Evolutionary conservation across 2,113 vertebrate genomes (phyloP).

Genomic region (Lipotes vexillifer): DNA sequence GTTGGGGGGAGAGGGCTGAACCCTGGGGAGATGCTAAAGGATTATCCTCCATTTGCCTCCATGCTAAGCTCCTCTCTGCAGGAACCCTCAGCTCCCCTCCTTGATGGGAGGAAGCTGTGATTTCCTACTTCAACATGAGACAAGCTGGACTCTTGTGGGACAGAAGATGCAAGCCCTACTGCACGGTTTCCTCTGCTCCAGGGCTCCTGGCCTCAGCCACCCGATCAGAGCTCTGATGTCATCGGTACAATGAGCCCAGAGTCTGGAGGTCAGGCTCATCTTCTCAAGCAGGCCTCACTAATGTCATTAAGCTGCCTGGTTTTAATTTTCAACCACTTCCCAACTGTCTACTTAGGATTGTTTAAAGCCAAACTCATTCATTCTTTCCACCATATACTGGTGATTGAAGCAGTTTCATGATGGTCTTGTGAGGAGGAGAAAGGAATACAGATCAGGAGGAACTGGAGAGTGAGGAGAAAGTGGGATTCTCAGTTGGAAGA

Average conservation of each 20-base stretch:
- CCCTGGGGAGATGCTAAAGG: too few relatives aligned
- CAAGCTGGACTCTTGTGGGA: not conserved
- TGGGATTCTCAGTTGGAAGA: not conserved
- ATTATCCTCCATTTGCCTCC: rapidly evolving
- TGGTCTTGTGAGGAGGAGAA: not conserved
- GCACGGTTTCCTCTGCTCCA: rapidly evolving
- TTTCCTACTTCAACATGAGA: not conserved
- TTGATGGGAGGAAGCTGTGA: not conserved
- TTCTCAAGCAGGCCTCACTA: not conserved
- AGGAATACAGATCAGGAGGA: not conserved
- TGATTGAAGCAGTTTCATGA: not conserved
- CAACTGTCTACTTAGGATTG: not conserved
- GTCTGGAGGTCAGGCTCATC: not conserved
- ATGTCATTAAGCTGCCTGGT: not conserved
- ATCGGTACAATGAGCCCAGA: not conserved
- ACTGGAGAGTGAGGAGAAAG: not conserved
- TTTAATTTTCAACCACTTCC: slow-evolving; percentile 44
- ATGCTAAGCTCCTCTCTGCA: not conserved
- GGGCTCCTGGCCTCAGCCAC: not conserved
- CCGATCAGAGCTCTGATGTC: not conserved
- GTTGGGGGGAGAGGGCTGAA: too few relatives aligned
- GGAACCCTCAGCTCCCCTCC: rapidly evolving
- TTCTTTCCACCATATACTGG: slow-evolving; percentile 36
- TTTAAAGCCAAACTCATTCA: slow-evolving; percentile 48
- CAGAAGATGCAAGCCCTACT: not conserved